Evolutionary conservation across 2,888 invertebrate species (phyloP).

Genomic region (Empis stercorea): DNA sequence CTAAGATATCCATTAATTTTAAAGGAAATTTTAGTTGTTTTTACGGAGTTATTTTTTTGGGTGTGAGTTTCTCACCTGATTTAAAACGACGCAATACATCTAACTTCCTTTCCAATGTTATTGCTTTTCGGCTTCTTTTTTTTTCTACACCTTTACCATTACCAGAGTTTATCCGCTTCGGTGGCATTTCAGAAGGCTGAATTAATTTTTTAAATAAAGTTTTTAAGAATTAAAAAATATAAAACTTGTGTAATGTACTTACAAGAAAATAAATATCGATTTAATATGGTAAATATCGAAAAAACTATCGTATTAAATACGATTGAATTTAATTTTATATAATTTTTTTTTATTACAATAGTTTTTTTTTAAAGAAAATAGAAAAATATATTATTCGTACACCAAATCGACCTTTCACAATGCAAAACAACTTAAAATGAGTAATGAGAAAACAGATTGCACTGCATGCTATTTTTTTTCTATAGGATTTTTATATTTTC

Average conservation of each 20-base stretch:
- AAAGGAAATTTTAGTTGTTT: too few relatives aligned
- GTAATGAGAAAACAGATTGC: too few relatives aligned
- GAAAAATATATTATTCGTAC: neutral
- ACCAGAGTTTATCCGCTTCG: neutral
- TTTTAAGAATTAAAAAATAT: neutral
- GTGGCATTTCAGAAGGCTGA: neutral
- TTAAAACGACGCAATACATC: too few relatives aligned
- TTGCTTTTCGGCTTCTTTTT: neutral
- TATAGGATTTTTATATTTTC: too few relatives aligned
- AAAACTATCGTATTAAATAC: too few relatives aligned
- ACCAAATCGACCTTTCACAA: neutral
- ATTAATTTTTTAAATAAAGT: too few relatives aligned
- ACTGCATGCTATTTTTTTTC: neutral
- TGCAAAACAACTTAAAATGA: neutral
- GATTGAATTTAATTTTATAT: neutral
- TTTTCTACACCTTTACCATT: neutral
- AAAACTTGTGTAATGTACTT: too few relatives aligned
- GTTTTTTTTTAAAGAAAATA: neutral
- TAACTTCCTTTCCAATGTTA: slow-evolving; percentile 9
- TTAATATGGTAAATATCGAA: too few relatives aligned
- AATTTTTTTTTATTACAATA: neutral
- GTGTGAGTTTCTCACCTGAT: slow-evolving; percentile 14
- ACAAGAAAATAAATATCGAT: too few relatives aligned
- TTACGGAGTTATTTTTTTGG: too few relatives aligned
- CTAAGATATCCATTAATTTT: too few relatives aligned